Evolutionary conservation across 2,888 invertebrate species (phyloP).

Genomic region (Clistopyga incitator): DNA sequence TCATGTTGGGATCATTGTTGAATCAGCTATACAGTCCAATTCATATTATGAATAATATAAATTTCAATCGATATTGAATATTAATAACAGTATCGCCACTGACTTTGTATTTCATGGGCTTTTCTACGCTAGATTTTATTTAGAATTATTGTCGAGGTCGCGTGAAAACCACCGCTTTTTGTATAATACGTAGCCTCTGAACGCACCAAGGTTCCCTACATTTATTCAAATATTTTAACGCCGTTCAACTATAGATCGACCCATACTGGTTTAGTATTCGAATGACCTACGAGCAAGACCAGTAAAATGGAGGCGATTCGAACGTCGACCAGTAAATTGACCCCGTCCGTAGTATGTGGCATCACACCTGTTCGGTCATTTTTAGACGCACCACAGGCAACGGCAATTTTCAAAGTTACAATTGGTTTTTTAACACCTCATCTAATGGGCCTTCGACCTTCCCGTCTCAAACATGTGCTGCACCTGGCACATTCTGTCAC

Average conservation of each 20-base stretch:
- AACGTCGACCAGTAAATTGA: constrained; percentile 7
- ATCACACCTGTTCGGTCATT: background rate
- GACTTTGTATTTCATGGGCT: background rate
- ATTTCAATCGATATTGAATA: too few species aligned
- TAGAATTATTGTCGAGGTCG: background rate
- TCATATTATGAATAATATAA: too few species aligned
- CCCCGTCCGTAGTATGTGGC: background rate
- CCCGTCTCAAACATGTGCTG: constrained; percentile 4
- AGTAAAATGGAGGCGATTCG: constrained; percentile 16
- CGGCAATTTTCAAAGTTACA: background rate
- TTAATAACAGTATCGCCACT: too few species aligned
- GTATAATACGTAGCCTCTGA: constrained; percentile 7
- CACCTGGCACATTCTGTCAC: background rate
- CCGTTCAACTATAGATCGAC: background rate
- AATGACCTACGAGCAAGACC: background rate
- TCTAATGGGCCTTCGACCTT: background rate
- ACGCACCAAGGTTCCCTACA: background rate
- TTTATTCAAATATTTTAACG: constrained; percentile 22
- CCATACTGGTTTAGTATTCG: background rate
- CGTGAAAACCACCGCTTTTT: constrained; percentile 7
- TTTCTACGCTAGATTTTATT: background rate
- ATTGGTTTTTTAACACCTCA: constrained; percentile 1
- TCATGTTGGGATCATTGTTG: too few species aligned
- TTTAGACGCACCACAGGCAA: background rate
- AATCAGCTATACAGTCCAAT: too few species aligned